phyloP scores from a whole-genome alignment of 2,113 vertebrate species.

The Anser cygnoides region DNA sequence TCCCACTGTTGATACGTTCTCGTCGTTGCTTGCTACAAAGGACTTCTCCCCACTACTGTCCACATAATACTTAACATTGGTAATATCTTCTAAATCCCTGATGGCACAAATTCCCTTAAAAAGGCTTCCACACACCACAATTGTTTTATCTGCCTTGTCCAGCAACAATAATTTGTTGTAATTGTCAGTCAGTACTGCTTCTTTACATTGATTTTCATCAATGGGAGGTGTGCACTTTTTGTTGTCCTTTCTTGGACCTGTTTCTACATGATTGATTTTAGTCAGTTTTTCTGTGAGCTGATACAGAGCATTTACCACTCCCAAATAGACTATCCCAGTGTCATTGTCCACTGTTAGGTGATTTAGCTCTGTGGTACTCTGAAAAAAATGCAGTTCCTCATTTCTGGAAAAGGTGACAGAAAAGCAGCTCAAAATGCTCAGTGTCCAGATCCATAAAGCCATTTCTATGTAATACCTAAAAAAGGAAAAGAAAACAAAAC shows the following conservation, averaged over 20 bases:
- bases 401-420: constrained; percentile 31
- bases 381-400: constrained; percentile 65
- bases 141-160: constrained; percentile 65
- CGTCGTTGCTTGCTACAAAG: constrained; percentile 91
- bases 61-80: constrained; percentile 81
- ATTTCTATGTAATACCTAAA: constrained; percentile 71
- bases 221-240: constrained; percentile 92
- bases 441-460: constrained; percentile 73
- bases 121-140: constrained; percentile 92
- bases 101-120: constrained; percentile 94
- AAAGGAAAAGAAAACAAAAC: constrained; percentile 3
- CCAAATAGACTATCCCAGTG: constrained; percentile 88
- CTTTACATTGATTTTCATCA: constrained; percentile 81
- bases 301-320: constrained; percentile 88
- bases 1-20: constrained; percentile 88
- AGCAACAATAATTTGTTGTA: constrained; percentile 92
- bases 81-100: constrained; percentile 82
- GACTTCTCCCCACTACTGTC: constrained; percentile 92
- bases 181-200: constrained; percentile 81
- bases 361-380: constrained; percentile 82
- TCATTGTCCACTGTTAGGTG: constrained; percentile 82
- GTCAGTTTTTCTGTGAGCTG: constrained; percentile 82
- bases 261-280: constrained; percentile 51
- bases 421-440: constrained; percentile 66
- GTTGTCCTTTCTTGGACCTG: constrained; percentile 85